Percentiles rank a stretch among this genome's conserved stretches.
Evolutionary conservation across 2,113 vertebrate genomes (phyloP).

Genomic region (Marmota monax): DNA sequence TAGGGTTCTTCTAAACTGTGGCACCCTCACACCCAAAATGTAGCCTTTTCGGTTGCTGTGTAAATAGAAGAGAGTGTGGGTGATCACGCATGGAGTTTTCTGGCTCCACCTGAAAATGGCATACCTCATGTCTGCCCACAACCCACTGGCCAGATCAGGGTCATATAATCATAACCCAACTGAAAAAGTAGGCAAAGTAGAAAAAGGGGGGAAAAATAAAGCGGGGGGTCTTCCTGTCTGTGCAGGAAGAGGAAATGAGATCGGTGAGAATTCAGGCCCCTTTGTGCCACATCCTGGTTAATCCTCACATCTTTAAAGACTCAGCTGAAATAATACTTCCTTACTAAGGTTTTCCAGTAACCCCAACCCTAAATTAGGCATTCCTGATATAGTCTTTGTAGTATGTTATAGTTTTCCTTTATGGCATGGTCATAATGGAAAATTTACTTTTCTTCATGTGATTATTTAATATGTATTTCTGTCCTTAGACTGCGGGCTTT

Average conservation of each 20-base stretch:
- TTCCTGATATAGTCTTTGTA: neutral
- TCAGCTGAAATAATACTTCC: slow-evolving; percentile 36
- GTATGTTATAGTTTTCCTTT: neutral
- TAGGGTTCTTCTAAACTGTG: neutral
- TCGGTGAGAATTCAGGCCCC: slow-evolving; percentile 41
- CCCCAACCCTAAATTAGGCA: neutral
- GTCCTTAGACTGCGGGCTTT: neutral
- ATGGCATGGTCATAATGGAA: neutral
- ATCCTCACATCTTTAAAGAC: slow-evolving; percentile 63
- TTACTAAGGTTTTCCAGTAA: neutral
- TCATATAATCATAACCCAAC: slow-evolving; percentile 23
- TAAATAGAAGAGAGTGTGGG: neutral
- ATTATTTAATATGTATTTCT: neutral
- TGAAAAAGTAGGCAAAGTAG: neutral
- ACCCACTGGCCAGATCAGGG: neutral
- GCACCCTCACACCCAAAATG: neutral
- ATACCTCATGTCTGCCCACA: neutral
- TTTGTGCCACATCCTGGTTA: slow-evolving; percentile 70
- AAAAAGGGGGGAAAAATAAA: neutral
- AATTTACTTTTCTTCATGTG: neutral
- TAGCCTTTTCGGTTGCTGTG: neutral
- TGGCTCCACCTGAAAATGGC: slow-evolving; percentile 5
- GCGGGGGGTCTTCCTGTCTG: neutral
- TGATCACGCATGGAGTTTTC: neutral
- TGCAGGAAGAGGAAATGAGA: slow-evolving; percentile 78